Conservation (phyloP, 1,140 invertebrate genomes). For the Brachionus sp. region DNA sequence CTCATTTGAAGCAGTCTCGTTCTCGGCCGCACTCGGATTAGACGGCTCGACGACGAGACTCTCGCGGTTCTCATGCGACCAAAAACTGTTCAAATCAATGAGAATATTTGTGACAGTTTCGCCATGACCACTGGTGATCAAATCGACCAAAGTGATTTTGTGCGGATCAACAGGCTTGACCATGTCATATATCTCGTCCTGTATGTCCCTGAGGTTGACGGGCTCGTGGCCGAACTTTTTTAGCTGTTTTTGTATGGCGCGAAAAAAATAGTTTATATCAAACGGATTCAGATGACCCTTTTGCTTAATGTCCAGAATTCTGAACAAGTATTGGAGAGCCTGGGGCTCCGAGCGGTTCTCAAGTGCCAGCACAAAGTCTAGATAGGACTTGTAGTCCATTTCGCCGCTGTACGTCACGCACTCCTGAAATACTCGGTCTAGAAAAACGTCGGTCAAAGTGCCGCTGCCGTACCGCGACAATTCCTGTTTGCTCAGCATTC, state of each 20-base stretch:
- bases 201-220: slow-evolving; percentile 67
- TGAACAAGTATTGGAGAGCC: slow-evolving; percentile 83
- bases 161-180: slow-evolving; percentile 78
- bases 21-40: background rate
- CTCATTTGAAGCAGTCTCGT: background rate
- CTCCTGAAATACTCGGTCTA: slow-evolving; percentile 89
- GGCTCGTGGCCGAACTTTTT: slow-evolving; percentile 75
- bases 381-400: slow-evolving; percentile 95
- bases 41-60: slow-evolving; percentile 58
- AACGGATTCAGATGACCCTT: slow-evolving; percentile 83
- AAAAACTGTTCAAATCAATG: slow-evolving; percentile 92
- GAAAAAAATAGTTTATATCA: slow-evolving; percentile 86
- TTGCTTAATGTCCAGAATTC: slow-evolving; percentile 83
- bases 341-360: slow-evolving; percentile 88
- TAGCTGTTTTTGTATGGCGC: slow-evolving; percentile 83
- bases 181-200: slow-evolving; percentile 98
- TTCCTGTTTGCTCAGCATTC: slow-evolving; percentile 80
- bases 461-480: slow-evolving; percentile 82
- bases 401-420: slow-evolving; percentile 90
- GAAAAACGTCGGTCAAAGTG: slow-evolving; percentile 82
- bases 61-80: slow-evolving; percentile 89
- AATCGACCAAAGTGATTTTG: slow-evolving; percentile 81
- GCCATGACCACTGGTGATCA: slow-evolving; percentile 76
- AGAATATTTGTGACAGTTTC: slow-evolving; percentile 88
- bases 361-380: slow-evolving; percentile 87